Conservation (phyloP, 2,113 vertebrate species). For the Menidia beryllina region DNA sequence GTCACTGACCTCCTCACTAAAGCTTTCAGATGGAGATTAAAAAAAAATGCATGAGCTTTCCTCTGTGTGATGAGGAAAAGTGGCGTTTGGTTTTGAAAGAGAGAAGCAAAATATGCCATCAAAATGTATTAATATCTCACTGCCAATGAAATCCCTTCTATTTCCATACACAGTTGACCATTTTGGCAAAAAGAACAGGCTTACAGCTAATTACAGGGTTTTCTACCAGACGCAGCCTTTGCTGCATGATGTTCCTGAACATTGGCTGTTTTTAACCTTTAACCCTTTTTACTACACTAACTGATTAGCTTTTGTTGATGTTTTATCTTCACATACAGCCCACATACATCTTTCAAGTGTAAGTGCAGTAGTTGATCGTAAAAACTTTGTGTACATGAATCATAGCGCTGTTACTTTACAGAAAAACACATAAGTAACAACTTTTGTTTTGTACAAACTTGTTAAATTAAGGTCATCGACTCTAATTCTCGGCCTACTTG, state of each 20-base stretch:
- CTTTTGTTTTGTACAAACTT: conserved; percentile 29
- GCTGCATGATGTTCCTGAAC: conserved; percentile 1
- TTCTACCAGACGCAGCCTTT: conserved; percentile 25
- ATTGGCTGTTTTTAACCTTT: neutral
- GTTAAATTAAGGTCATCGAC: conserved; percentile 23
- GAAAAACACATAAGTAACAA: conserved; percentile 8
- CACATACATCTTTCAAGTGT: no score
- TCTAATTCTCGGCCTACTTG: conserved; percentile 35
- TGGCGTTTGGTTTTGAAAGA: conserved; percentile 28
- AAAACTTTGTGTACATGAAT: conserved; percentile 31
- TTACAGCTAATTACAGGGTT: conserved; percentile 34
- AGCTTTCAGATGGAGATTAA: conserved; percentile 13
- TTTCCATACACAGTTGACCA: conserved; percentile 34
- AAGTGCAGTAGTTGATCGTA: no score
- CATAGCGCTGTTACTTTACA: conserved; percentile 6
- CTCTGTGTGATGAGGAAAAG: neutral
- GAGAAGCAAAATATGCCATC: conserved; percentile 29
- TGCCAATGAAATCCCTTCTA: conserved; percentile 34
- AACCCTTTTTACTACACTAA: neutral
- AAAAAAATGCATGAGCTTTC: conserved; percentile 4
- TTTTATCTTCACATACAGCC: neutral
- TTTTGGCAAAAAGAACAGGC: conserved; percentile 37
- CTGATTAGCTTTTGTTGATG: neutral
- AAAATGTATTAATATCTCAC: conserved; percentile 41
- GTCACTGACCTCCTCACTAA: conserved; percentile 21